Conservation (phyloP, 2,888 invertebrate genomes). For the Mythimna impura region DNA sequence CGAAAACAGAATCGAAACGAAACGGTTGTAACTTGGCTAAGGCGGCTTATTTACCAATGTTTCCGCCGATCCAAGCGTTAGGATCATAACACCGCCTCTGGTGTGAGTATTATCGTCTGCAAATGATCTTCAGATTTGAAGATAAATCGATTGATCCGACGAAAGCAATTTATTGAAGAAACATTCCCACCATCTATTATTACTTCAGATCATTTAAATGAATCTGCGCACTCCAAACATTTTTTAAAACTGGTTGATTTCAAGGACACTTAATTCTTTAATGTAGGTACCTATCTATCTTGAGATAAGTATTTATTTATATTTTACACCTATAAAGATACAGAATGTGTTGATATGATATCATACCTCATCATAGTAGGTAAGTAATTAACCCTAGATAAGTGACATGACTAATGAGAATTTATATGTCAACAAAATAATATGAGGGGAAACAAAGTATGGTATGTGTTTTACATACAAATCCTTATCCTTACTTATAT, state of each 20-base stretch:
- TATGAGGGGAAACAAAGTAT: not conserved
- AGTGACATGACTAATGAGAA: conserved; percentile 36
- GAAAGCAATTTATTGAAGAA: conserved; percentile 8
- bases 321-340: conserved; percentile 25
- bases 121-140: conserved; percentile 14
- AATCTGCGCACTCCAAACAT: conserved; percentile 6
- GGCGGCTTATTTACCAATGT: conserved; percentile 13
- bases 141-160: conserved; percentile 27
- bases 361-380: conserved; percentile 1
- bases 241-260: conserved; percentile 19
- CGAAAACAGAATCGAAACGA: too few species aligned
- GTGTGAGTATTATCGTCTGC: conserved; percentile 14
- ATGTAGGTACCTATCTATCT: not conserved
- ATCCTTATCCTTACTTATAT: too few species aligned
- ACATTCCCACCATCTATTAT: conserved; percentile 13
- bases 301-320: conserved; percentile 35
- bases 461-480: not conserved
- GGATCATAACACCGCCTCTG: conserved; percentile 16
- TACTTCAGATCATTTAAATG: conserved; percentile 5
- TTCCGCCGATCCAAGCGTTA: not conserved
- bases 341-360: conserved; percentile 36
- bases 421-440: conserved; percentile 30
- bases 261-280: conserved; percentile 30
- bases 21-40: too few species aligned
- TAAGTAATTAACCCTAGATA: conserved; percentile 45